These are phyloP conservation scores for Brotula barbata DNA, from an alignment of 2,797 vertebrate genomes.

Conservation along the genomic window DNA sequence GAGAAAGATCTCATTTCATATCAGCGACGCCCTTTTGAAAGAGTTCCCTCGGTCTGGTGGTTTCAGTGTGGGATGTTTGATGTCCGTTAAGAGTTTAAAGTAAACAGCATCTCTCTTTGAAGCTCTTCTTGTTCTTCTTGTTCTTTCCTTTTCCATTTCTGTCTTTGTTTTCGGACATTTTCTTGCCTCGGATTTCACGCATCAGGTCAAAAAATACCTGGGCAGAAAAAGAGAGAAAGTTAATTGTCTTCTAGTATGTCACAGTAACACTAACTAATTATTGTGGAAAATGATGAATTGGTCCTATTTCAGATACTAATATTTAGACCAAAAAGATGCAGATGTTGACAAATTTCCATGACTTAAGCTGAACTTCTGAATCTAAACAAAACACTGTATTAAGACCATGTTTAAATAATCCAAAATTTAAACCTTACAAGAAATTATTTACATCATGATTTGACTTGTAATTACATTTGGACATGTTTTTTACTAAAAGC, in stretches of 20 bases:
- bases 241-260: not conserved
- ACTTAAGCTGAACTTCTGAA: too few species aligned
- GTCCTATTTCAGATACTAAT: too few species aligned
- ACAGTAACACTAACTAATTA: too few species aligned
- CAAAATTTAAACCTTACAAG: too few species aligned
- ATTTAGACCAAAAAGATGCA: too few species aligned
- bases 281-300: too few species aligned
- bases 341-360: too few species aligned
- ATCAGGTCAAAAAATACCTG: slow-evolving; percentile 99
- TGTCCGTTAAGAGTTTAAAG: slow-evolving; percentile 82
- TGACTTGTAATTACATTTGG: too few species aligned
- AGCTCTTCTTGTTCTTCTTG: slow-evolving; percentile 95
- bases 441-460: too few species aligned
- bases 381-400: too few species aligned
- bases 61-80: slow-evolving; percentile 37
- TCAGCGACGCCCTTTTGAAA: slow-evolving; percentile 38
- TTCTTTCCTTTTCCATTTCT: slow-evolving; percentile 97
- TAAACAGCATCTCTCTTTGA: slow-evolving; percentile 96
- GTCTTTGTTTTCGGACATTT: slow-evolving; percentile 98
- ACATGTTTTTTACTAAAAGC: too few species aligned
- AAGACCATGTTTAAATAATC: too few species aligned
- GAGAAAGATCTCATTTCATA: slow-evolving; percentile 47
- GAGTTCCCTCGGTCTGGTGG: slow-evolving; percentile 38
- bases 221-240: slow-evolving; percentile 1
- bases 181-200: slow-evolving; percentile 96